A percentile compares a stretch with the other conserved stretches of the same genome.
phyloP scores from a whole-genome alignment of 2,888 invertebrate genomes.

The Xanthorhoe spadicearia region DNA sequence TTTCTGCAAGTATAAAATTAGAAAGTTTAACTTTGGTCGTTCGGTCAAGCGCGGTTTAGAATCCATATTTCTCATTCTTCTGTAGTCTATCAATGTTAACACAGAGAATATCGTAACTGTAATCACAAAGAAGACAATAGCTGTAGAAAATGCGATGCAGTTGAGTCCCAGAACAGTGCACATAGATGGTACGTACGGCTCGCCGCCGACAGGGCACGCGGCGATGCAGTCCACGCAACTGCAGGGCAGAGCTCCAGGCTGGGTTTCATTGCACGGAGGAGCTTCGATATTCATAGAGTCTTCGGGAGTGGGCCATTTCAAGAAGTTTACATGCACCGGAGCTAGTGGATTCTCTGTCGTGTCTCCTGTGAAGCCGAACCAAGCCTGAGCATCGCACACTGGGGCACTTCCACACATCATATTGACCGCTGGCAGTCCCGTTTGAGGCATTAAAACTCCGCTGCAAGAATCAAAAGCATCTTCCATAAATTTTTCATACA shows the following conservation, averaged over 20 bases:
- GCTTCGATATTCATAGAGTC: conserved; percentile 75
- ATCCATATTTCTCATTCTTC: conserved; percentile 42
- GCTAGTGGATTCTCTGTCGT: conserved; percentile 77
- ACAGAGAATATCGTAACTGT: conserved; percentile 63
- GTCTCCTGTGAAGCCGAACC: conserved; percentile 88
- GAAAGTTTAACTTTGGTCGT: conserved; percentile 46
- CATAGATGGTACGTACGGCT: conserved; percentile 69
- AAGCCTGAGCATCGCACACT: conserved; percentile 86
- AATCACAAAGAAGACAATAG: conserved; percentile 82
- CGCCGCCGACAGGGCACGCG: conserved; percentile 84
- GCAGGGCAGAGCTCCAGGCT: conserved; percentile 85
- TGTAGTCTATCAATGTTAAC: conserved; percentile 54
- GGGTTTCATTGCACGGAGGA: conserved; percentile 85
- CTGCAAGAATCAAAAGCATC: conserved; percentile 91
- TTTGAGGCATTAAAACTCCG: conserved; percentile 90
- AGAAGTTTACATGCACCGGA: conserved; percentile 87
- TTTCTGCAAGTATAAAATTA: conserved; percentile 60
- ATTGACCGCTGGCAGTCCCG: conserved; percentile 90
- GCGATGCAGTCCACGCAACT: conserved; percentile 90
- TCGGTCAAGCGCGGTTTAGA: conserved; percentile 31
- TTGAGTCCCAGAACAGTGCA: conserved; percentile 86
- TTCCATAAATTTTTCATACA: conserved; percentile 86
- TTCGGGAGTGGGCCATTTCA: conserved; percentile 64
- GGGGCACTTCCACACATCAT: conserved; percentile 90
- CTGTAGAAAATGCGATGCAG: conserved; percentile 86